Evolutionary conservation across 1,140 invertebrate genomes (phyloP).

Genomic region (Aphelinus atriplicis): DNA sequence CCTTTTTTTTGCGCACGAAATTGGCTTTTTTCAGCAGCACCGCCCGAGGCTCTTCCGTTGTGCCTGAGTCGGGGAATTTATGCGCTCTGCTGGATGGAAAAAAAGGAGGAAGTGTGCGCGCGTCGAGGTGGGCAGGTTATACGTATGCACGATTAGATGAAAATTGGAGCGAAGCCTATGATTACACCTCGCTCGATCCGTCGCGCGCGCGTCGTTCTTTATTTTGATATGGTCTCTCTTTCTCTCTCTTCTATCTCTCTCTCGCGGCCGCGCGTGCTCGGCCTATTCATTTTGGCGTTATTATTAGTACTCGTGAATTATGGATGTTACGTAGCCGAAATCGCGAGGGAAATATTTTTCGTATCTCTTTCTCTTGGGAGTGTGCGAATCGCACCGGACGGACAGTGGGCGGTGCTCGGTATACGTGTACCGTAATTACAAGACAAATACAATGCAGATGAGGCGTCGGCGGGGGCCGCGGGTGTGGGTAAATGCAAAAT

Average conservation of each 20-base stretch:
- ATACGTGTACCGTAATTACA: too few species aligned
- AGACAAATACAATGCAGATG: too few species aligned
- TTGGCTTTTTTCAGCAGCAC: too few species aligned
- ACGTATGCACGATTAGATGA: constrained; percentile 3
- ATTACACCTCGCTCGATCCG: neutral
- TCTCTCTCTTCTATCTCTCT: neutral
- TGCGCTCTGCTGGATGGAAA: neutral
- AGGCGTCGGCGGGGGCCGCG: too few species aligned
- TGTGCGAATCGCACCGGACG: too few species aligned
- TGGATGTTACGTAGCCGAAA: constrained; percentile 5
- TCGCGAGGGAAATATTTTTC: neutral
- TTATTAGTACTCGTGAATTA: constrained; percentile 15
- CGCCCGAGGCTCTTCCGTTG: too few species aligned
- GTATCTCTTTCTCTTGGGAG: neutral
- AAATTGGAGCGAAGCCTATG: constrained; percentile 14
- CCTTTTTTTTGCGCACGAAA: too few species aligned
- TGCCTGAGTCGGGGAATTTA: too few species aligned
- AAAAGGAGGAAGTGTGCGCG: neutral
- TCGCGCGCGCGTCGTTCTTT: too few species aligned
- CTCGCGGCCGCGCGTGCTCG: neutral
- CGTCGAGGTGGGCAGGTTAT: neutral
- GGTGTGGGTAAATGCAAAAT: too few species aligned
- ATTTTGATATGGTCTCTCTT: neutral
- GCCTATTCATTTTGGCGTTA: too few species aligned
- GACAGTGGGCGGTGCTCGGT: too few species aligned